phyloP scores from a whole-genome alignment of 2,113 vertebrate genomes.

The Xiphophorus maculatus region DNA sequence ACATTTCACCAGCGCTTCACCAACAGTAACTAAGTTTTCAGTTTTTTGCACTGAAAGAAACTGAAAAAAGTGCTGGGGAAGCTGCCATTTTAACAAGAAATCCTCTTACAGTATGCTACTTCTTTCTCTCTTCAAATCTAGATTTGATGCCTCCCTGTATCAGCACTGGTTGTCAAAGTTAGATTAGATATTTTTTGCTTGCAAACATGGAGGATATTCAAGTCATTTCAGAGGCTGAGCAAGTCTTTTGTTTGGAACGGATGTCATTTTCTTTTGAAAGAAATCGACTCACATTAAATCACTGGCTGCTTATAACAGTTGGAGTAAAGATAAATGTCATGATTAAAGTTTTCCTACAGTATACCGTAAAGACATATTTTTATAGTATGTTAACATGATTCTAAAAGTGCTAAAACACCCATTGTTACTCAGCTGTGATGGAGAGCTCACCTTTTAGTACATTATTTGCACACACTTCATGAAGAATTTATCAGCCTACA shows the following conservation, averaged over 20 bases:
- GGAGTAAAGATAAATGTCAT: background rate
- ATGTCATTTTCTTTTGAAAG: background rate
- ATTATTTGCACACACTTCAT: background rate
- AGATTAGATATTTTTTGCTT: background rate
- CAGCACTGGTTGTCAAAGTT: background rate
- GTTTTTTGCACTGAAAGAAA: too few relatives aligned
- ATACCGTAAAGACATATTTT: background rate
- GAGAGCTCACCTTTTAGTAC: background rate
- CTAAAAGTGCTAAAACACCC: background rate
- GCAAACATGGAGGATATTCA: background rate
- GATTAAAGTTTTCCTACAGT: background rate
- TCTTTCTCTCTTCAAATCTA: too few relatives aligned
- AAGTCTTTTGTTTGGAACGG: background rate
- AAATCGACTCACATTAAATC: background rate
- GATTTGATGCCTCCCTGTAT: background rate
- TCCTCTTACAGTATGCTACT: too few relatives aligned
- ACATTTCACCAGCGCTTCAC: background rate
- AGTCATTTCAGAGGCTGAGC: background rate
- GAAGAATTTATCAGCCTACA: background rate
- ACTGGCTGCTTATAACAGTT: background rate
- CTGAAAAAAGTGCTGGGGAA: too few relatives aligned
- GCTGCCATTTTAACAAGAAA: too few relatives aligned
- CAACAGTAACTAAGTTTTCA: too few relatives aligned
- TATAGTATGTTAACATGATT: background rate
- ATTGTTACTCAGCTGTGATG: background rate